Percentiles rank a stretch among this genome's conserved stretches.
Evolutionary conservation across 2,888 invertebrate genomes (phyloP).

Genomic region (Agrochola litura): DNA sequence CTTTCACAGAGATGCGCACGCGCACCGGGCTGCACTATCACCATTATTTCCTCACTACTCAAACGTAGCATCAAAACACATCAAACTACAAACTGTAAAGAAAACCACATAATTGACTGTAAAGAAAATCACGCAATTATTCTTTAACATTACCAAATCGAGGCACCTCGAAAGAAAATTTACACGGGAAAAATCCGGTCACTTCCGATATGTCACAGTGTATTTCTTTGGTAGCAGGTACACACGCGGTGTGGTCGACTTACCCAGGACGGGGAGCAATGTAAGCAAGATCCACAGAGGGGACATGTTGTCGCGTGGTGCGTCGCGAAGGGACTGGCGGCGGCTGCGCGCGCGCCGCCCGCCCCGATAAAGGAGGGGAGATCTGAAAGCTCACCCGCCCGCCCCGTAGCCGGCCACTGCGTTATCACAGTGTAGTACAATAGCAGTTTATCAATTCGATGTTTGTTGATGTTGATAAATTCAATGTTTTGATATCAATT

Average conservation of each 20-base stretch:
- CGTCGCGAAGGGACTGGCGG: constrained; percentile 85
- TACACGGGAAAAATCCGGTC: constrained; percentile 64
- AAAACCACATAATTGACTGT: constrained; percentile 50
- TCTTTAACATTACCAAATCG: constrained; percentile 44
- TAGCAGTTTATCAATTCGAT: constrained; percentile 48
- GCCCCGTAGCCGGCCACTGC: constrained; percentile 69
- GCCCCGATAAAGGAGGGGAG: constrained; percentile 74
- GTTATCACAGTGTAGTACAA: constrained; percentile 51
- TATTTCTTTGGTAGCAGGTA: constrained; percentile 59
- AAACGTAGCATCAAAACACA: constrained; percentile 60
- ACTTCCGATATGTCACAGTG: constrained; percentile 74
- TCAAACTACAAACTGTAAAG: constrained; percentile 24
- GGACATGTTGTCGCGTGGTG: constrained; percentile 88
- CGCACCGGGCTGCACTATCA: constrained; percentile 70
- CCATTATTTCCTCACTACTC: constrained; percentile 72
- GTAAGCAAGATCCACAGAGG: constrained; percentile 87
- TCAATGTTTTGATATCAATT: constrained; percentile 14
- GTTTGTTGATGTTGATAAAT: constrained; percentile 24
- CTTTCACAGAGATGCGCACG: constrained; percentile 75
- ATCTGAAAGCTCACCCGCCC: constrained; percentile 86
- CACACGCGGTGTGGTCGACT: constrained; percentile 73
- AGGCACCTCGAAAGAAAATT: constrained; percentile 54
- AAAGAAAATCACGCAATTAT: constrained; percentile 52
- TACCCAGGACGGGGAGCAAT: constrained; percentile 89
- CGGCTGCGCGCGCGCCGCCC: constrained; percentile 76